Conservation (phyloP, 2,888 invertebrate species). For the Cactoblastis cactorum region DNA sequence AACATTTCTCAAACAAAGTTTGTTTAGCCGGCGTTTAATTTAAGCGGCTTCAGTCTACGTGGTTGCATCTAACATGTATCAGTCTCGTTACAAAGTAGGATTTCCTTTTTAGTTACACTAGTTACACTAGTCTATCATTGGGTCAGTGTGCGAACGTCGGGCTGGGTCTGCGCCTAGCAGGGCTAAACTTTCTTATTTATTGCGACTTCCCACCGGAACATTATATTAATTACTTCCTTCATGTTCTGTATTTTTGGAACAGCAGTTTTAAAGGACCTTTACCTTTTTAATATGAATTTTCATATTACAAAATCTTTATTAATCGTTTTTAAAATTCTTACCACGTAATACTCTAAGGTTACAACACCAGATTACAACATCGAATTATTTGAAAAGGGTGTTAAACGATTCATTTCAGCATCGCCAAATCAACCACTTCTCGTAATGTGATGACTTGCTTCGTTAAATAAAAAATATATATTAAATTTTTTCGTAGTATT, state of each 20-base stretch:
- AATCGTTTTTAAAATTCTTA: too few relatives aligned
- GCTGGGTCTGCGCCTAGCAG: constrained; percentile 18
- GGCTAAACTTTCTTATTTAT: not conserved
- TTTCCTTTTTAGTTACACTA: constrained; percentile 79
- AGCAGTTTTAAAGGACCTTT: too few relatives aligned
- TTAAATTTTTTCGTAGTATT: too few relatives aligned
- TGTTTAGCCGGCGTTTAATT: constrained; percentile 13
- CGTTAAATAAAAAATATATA: too few relatives aligned
- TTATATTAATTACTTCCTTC: not conserved
- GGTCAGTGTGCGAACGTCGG: constrained; percentile 69
- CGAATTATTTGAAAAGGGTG: too few relatives aligned
- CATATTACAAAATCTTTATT: not conserved
- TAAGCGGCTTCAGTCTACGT: constrained; percentile 44
- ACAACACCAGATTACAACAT: too few relatives aligned
- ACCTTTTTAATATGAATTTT: not conserved
- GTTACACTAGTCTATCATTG: constrained; percentile 60
- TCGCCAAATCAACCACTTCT: too few relatives aligned
- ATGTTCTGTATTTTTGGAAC: not conserved
- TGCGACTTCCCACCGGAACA: not conserved
- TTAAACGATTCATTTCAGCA: too few relatives aligned
- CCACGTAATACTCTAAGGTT: too few relatives aligned
- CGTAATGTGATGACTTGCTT: too few relatives aligned
- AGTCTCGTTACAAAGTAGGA: constrained; percentile 71
- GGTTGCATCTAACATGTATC: constrained; percentile 48
- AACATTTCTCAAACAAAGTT: too few relatives aligned